Evolutionary conservation across 92 coral and sea anemone genomes (phyloP).

Genomic region (Porites rus): DNA sequence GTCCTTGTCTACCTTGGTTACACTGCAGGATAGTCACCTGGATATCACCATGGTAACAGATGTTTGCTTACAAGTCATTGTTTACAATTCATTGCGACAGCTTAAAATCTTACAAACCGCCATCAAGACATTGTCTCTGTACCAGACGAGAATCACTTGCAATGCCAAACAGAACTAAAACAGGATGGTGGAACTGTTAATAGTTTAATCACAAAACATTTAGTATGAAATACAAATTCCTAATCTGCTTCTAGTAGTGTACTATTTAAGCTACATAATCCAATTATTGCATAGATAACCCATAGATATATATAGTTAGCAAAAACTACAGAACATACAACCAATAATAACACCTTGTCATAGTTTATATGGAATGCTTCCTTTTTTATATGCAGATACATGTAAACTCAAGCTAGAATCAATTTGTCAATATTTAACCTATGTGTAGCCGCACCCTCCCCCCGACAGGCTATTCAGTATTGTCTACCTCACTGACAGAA

Average conservation of each 20-base stretch:
- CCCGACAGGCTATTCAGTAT: no score
- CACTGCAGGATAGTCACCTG: conserved; percentile 20
- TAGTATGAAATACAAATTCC: no score
- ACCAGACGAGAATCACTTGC: neutral
- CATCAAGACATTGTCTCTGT: neutral
- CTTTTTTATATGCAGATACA: no score
- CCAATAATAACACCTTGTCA: no score
- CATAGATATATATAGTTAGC: no score
- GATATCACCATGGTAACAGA: neutral
- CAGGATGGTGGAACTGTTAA: neutral
- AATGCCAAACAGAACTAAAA: neutral
- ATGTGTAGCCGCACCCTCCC: no score
- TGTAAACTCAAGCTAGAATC: no score
- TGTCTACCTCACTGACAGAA: no score
- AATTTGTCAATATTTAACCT: no score
- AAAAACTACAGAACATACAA: no score
- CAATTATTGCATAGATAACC: no score
- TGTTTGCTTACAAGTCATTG: neutral
- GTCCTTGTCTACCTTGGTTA: conserved; percentile 74
- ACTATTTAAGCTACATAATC: neutral
- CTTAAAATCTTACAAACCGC: neutral
- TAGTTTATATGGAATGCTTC: no score
- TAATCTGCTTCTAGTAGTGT: neutral
- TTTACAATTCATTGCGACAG: neutral
- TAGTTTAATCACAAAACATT: neutral